phyloP scores from a whole-genome alignment of 2,888 invertebrate species.

The Trisateles emortualis region DNA sequence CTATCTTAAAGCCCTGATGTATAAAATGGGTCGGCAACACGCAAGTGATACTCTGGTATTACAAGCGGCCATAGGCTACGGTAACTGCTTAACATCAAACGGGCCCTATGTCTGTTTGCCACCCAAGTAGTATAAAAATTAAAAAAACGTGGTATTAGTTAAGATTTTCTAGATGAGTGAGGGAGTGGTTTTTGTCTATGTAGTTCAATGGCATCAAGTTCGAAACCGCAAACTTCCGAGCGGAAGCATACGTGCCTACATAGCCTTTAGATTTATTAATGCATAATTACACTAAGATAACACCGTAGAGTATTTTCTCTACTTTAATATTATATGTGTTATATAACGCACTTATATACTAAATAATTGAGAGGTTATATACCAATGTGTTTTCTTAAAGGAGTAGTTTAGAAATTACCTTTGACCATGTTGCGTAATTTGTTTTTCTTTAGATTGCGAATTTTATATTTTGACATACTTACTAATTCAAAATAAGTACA shows the following conservation, averaged over 20 bases:
- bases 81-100: too few relatives aligned
- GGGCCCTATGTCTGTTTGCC: too few relatives aligned
- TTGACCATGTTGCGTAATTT: neutral
- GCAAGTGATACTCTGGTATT: too few relatives aligned
- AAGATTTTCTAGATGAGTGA: conserved; percentile 3
- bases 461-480: too few relatives aligned
- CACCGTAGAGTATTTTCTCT: conserved; percentile 19
- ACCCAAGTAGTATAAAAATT: too few relatives aligned
- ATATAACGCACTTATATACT: conserved; percentile 1
- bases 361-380: conserved; percentile 1
- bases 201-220: conserved; percentile 37
- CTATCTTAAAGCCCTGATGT: too few relatives aligned
- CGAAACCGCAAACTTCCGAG: conserved; percentile 31
- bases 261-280: conserved; percentile 32
- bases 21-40: too few relatives aligned
- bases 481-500: too few relatives aligned
- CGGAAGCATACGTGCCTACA: conserved; percentile 26
- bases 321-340: conserved; percentile 13
- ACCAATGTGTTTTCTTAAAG: neutral
- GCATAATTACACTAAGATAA: conserved; percentile 39
- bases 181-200: conserved; percentile 9
- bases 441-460: neutral
- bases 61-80: too few relatives aligned
- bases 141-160: conserved; percentile 8
- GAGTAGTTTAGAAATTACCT: conserved; percentile 4